phyloP scores from a whole-genome alignment of 35 echinoderm and acorn worm species.

The Heliocidaris tuberculata region DNA sequence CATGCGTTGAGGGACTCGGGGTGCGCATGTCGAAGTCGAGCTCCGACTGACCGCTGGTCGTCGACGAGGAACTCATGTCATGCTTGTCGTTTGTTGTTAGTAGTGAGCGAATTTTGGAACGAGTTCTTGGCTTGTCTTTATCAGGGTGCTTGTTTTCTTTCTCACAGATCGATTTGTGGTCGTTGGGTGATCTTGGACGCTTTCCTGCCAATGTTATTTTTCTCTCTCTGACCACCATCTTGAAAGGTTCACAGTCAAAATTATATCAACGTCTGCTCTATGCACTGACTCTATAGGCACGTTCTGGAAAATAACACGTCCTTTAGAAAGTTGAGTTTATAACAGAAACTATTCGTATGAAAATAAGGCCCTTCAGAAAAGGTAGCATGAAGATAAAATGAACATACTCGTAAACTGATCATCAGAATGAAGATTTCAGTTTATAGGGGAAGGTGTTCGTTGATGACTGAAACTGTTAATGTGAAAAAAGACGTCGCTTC shows the following conservation, averaged over 20 bases:
- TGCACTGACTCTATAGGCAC: too few relatives aligned
- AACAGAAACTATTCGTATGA: neutral
- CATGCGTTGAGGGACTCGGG: neutral
- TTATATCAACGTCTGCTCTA: too few relatives aligned
- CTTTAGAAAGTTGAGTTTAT: too few relatives aligned
- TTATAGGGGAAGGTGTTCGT: neutral
- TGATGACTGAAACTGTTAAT: too few relatives aligned
- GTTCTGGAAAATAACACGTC: too few relatives aligned
- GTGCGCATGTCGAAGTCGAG: slow-evolving; percentile 6
- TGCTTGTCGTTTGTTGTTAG: neutral
- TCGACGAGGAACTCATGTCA: neutral
- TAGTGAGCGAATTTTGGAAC: neutral
- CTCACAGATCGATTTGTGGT: neutral
- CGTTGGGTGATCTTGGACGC: slow-evolving; percentile 6
- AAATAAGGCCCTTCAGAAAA: neutral
- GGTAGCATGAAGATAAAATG: neutral
- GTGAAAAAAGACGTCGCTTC: too few relatives aligned
- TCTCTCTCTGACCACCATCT: neutral
- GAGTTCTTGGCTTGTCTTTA: neutral
- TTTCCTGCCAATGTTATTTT: neutral
- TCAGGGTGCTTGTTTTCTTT: slow-evolving; percentile 34
- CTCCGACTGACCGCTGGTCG: neutral
- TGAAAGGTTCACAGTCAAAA: neutral
- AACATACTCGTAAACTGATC: neutral
- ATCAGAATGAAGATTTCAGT: neutral